Percentiles rank a stretch among this genome's conserved stretches.
phyloP scores from a whole-genome alignment of 2,113 vertebrate genomes.

The Ahaetulla prasina region DNA sequence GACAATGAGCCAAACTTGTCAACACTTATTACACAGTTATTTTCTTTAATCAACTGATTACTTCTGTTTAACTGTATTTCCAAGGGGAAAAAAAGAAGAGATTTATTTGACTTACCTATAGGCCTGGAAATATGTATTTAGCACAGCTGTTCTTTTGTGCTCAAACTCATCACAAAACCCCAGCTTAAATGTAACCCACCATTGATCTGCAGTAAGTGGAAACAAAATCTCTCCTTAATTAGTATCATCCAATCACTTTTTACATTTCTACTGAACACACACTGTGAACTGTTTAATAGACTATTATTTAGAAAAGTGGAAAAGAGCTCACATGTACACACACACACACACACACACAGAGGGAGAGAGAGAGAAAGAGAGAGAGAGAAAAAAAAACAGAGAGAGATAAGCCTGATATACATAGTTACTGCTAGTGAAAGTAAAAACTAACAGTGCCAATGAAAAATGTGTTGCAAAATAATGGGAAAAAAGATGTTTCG shows the following conservation, averaged over 20 bases:
- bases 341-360: too few relatives aligned
- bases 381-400: too few relatives aligned
- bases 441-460: slow-evolving; percentile 71
- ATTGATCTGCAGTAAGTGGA: slow-evolving; percentile 79
- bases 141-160: slow-evolving; percentile 75
- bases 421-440: slow-evolving; percentile 54
- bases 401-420: not conserved
- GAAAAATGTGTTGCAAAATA: slow-evolving; percentile 79
- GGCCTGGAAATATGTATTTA: slow-evolving; percentile 76
- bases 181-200: slow-evolving; percentile 75
- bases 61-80: slow-evolving; percentile 48
- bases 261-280: slow-evolving; percentile 76
- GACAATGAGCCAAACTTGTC: slow-evolving; percentile 52
- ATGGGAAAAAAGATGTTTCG: slow-evolving; percentile 75
- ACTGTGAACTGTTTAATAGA: slow-evolving; percentile 79
- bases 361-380: too few relatives aligned
- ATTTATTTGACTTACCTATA: slow-evolving; percentile 74
- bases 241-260: slow-evolving; percentile 79
- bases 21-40: slow-evolving; percentile 55
- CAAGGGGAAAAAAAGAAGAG: slow-evolving; percentile 36
- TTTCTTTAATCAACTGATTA: slow-evolving; percentile 40
- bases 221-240: slow-evolving; percentile 83
- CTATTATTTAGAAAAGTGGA: slow-evolving; percentile 77
- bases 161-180: slow-evolving; percentile 71
- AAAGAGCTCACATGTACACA: slow-evolving; percentile 43